These are phyloP conservation scores for Mobula birostris DNA, from an alignment of 2,113 vertebrate genomes.

Conservation along the genomic window DNA sequence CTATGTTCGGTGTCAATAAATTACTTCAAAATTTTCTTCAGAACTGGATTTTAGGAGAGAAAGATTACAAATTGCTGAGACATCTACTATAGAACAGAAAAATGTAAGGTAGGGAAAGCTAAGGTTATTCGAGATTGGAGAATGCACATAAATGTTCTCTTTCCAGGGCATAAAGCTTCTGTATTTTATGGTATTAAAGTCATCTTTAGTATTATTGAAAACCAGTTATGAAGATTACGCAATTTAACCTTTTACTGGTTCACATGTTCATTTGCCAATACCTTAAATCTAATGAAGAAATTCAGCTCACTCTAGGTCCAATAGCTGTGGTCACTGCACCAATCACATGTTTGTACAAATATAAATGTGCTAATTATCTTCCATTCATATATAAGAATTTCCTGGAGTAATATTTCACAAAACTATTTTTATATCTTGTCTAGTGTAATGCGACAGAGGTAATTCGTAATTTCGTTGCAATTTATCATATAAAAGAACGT, in stretches of 20 bases:
- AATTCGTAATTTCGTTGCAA: too few relatives aligned
- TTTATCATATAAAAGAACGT: too few relatives aligned
- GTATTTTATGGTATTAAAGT: background rate
- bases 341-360: background rate
- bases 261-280: background rate
- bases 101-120: background rate
- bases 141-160: background rate
- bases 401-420: too few relatives aligned
- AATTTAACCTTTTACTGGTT: background rate
- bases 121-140: background rate
- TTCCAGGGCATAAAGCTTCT: background rate
- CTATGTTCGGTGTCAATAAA: background rate
- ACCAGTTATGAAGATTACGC: background rate
- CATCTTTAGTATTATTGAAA: background rate
- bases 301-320: background rate
- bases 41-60: background rate
- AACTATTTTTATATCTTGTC: too few relatives aligned
- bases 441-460: too few relatives aligned
- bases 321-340: background rate
- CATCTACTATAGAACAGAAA: background rate
- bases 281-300: slow-evolving; percentile 1
- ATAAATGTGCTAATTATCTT: background rate
- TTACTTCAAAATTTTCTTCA: background rate
- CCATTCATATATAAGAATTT: background rate
- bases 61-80: background rate